Base-by-base conservation (phyloP, 2,888 invertebrate species). In the Netelia fuscicornis region DNA sequence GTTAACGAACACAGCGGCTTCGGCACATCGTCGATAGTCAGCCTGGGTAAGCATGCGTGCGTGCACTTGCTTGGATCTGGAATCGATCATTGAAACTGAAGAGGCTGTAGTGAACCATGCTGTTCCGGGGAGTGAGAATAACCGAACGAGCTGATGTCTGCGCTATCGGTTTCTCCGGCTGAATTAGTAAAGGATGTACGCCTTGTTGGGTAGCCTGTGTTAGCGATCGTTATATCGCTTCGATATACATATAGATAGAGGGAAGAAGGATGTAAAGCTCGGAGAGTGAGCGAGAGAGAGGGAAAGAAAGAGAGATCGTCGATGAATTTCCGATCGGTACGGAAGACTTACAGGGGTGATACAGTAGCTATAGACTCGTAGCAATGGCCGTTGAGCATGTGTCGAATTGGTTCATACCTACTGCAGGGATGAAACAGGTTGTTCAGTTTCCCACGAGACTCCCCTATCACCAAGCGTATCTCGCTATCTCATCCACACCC, bases 371-470 rank as follows among this genome's bases (percentile, higher is more conserved):
- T 54, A n/a, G 54, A 17, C 3, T 54, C 17, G 54, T 37, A 54
- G 54, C 54, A 17, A 17, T 54, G 54, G 54, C 17, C 54, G 8
- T 6, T 1, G 17, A 54, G 54, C 54, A 13, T 8, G 54, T n/a
- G 54, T 54, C n/a, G 54, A 54, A 54, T 54, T 54, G 54, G 17
- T 13, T 54, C n/a, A 54, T 54, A 54, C n/a, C 17, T 54, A 54
- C 54, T 54, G 54, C 23, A 17, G 76, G 64, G 37, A 64, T 52
- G 65, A 68, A 54, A 48, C 62, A 52, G 56, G 42, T 37, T 65
- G 76, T 76, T 42, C 65, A 13, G 42, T 76, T 76, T 64, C 54
- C 65, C 76, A 54, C 48, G 54, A 67, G 52, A 25, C 23, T 52
- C 75, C 37, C 37, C 37, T 37, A 37, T 37, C 8, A 37, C 37